Conservation (phyloP, 1,140 invertebrate species). For the Aphaenogaster ashmeadi region DNA sequence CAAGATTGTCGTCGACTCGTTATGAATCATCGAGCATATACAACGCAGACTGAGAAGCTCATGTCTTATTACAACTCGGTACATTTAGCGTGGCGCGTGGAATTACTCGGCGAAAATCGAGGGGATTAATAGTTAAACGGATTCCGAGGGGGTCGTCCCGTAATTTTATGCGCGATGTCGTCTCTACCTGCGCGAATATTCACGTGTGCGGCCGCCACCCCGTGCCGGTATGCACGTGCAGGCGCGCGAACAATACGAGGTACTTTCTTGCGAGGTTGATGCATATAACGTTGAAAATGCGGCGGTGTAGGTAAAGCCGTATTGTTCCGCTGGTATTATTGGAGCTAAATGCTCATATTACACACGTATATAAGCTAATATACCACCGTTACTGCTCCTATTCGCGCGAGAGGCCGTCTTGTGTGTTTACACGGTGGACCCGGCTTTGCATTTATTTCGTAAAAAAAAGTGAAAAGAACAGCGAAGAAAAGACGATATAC, state of each 20-base stretch:
- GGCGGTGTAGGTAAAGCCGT: constrained; percentile 5
- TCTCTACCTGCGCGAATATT: constrained; percentile 21
- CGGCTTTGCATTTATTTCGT: not conserved
- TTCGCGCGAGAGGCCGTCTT: not conserved
- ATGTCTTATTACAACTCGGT: constrained; percentile 48
- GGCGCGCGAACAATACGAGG: constrained; percentile 42
- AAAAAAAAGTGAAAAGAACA: not conserved
- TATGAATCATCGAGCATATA: constrained; percentile 15
- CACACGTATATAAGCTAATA: constrained; percentile 59
- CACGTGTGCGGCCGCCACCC: constrained; percentile 4
- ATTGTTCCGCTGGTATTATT: constrained; percentile 68
- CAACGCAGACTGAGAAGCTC: not conserved
- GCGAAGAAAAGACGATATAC: not conserved
- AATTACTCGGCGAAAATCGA: constrained; percentile 55
- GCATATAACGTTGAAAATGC: constrained; percentile 24
- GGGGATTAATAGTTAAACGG: constrained; percentile 59
- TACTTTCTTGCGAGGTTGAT: constrained; percentile 25
- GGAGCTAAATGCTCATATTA: constrained; percentile 67
- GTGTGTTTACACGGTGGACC: constrained; percentile 30
- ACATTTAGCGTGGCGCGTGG: constrained; percentile 23
- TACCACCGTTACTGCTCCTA: not conserved
- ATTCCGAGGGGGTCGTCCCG: constrained; percentile 29
- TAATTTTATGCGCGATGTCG: constrained; percentile 61
- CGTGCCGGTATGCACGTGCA: constrained; percentile 6
- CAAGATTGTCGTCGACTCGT: not conserved